These are phyloP conservation scores for Sebastes minor DNA, from an alignment of 2,797 vertebrate species.

Conservation along the genomic window DNA sequence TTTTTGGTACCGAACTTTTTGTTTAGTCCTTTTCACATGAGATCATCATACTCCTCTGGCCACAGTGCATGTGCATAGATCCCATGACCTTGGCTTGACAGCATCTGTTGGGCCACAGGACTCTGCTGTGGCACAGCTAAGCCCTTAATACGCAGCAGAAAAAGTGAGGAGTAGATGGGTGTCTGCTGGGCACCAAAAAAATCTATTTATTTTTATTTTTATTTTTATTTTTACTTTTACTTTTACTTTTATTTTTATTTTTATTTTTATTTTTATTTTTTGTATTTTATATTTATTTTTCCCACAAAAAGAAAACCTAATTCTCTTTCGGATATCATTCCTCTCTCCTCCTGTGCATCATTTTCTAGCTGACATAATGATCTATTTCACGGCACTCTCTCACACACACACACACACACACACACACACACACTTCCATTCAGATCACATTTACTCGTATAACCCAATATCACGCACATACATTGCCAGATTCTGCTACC, in stretches of 20 bases:
- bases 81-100: conserved; percentile 60
- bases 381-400: neutral
- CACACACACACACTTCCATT: neutral
- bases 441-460: neutral
- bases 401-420: neutral
- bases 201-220: neutral
- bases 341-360: neutral
- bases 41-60: conserved; percentile 19
- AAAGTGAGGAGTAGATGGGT: conserved; percentile 16
- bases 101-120: conserved; percentile 32
- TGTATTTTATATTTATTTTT: neutral
- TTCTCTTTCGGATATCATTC: neutral
- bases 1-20: neutral
- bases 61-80: conserved; percentile 34
- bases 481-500: neutral
- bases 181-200: neutral
- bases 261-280: no score
- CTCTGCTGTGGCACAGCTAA: conserved; percentile 54
- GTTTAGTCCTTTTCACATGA: conserved; percentile 10
- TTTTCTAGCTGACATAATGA: neutral
- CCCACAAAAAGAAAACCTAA: neutral
- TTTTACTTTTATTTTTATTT: no score
- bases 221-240: no score
- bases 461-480: neutral
- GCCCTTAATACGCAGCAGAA: conserved; percentile 61